phyloP scores from a whole-genome alignment of 2,797 vertebrate genomes.

The Octomys mimax region DNA sequence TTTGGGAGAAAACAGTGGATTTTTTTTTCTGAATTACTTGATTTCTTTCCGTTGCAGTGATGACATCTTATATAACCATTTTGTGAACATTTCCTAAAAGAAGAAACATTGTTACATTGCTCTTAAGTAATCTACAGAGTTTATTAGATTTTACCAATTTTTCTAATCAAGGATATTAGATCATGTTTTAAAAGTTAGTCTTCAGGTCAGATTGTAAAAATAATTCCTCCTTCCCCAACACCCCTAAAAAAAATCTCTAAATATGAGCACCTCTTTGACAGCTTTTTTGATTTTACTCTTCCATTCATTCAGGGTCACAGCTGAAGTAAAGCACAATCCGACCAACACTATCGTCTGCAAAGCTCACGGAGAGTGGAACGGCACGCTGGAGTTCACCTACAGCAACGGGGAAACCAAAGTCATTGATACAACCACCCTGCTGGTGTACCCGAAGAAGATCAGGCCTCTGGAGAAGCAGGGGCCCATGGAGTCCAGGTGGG shows the following conservation, averaged over 20 bases:
- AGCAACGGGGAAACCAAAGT: constrained; percentile 96
- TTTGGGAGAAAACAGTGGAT: background rate
- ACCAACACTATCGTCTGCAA: constrained; percentile 96
- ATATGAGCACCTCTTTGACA: background rate
- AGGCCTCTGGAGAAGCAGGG: constrained; percentile 93
- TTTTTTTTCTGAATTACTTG: background rate
- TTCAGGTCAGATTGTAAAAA: background rate
- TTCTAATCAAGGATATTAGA: background rate
- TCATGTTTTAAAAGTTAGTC: constrained; percentile 20
- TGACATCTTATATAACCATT: background rate
- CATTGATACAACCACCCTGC: constrained; percentile 94
- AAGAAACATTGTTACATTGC: background rate
- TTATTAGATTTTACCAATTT: background rate
- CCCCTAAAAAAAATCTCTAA: background rate
- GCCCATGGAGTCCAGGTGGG: constrained; percentile 94
- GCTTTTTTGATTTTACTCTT: background rate
- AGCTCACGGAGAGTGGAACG: constrained; percentile 98
- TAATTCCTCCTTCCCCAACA: background rate
- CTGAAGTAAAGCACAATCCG: constrained; percentile 96
- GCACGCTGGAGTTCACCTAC: constrained; percentile 96
- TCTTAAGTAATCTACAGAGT: background rate
- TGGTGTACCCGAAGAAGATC: constrained; percentile 94
- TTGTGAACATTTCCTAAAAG: background rate
- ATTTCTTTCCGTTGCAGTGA: background rate
- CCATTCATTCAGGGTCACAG: constrained; percentile 92